Evolutionary conservation across 2,888 invertebrate species (phyloP).

Genomic region (Rhimphoctona megacephalus): DNA sequence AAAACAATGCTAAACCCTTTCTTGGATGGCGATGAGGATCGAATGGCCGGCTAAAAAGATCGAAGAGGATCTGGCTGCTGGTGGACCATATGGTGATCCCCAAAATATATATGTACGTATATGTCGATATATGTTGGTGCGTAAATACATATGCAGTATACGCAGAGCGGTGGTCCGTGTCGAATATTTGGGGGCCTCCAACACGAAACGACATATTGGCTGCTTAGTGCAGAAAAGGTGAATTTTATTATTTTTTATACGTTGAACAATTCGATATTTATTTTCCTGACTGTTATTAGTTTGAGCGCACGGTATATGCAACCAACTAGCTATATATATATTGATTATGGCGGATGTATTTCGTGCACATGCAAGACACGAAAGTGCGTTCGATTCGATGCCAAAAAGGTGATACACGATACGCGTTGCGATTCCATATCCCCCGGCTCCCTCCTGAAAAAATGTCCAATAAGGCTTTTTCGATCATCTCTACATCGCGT

Average conservation of each 20-base stretch:
- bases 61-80: slow-evolving; percentile 61
- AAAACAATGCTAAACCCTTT: slow-evolving; percentile 64
- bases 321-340: slow-evolving; percentile 13
- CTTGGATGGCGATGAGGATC: slow-evolving; percentile 61
- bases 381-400: slow-evolving; percentile 55
- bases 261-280: not conserved
- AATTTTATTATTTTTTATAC: slow-evolving; percentile 6
- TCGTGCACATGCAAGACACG: not conserved
- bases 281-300: slow-evolving; percentile 8
- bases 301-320: not conserved
- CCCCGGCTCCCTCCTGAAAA: slow-evolving; percentile 10
- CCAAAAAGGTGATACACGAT: slow-evolving; percentile 64
- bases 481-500: slow-evolving; percentile 37
- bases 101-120: slow-evolving; percentile 5
- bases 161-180: slow-evolving; percentile 49
- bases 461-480: slow-evolving; percentile 52
- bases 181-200: slow-evolving; percentile 46
- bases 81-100: slow-evolving; percentile 67
- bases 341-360: slow-evolving; percentile 10
- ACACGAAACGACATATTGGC: slow-evolving; percentile 33
- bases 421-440: slow-evolving; percentile 57
- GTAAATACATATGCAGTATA: slow-evolving; percentile 49
- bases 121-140: not conserved
- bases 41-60: slow-evolving; percentile 66
- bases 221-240: slow-evolving; percentile 19